Conservation (phyloP, 2,113 vertebrate species). For the Kryptolebias marmoratus region DNA sequence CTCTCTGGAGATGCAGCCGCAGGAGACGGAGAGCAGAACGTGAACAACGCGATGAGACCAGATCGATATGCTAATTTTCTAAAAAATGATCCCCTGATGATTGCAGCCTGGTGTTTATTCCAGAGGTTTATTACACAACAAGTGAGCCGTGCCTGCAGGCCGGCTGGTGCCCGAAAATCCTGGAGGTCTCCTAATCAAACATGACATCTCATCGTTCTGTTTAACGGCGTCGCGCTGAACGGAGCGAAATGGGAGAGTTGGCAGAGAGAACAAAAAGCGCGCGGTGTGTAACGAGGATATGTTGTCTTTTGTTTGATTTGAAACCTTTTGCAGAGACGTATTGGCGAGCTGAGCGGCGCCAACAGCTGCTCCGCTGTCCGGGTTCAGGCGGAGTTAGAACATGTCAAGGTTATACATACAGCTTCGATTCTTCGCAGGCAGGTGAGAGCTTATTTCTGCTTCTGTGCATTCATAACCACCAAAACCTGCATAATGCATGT, state of each 20-base stretch:
- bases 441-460: background rate
- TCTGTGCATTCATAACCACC: background rate
- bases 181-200: background rate
- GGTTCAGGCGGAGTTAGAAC: slow-evolving; percentile 18
- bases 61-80: slow-evolving; percentile 1
- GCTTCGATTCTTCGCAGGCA: slow-evolving; percentile 22
- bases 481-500: no score
- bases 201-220: slow-evolving; percentile 15
- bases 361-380: slow-evolving; percentile 32
- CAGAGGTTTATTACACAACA: background rate
- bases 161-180: background rate
- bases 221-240: slow-evolving; percentile 9
- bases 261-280: background rate
- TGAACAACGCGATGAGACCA: background rate
- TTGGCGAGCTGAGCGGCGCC: slow-evolving; percentile 25
- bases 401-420: slow-evolving; percentile 22
- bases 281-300: slow-evolving; percentile 10
- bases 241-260: background rate
- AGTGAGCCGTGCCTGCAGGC: background rate
- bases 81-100: background rate
- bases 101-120: slow-evolving; percentile 8
- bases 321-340: slow-evolving; percentile 27
- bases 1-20: background rate
- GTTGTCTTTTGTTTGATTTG: slow-evolving; percentile 21
- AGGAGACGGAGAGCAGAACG: background rate